A percentile compares a stretch with the other conserved stretches of the same genome.
Conservation (phyloP, 2,113 vertebrate genomes). For the Notechis scutatus region DNA sequence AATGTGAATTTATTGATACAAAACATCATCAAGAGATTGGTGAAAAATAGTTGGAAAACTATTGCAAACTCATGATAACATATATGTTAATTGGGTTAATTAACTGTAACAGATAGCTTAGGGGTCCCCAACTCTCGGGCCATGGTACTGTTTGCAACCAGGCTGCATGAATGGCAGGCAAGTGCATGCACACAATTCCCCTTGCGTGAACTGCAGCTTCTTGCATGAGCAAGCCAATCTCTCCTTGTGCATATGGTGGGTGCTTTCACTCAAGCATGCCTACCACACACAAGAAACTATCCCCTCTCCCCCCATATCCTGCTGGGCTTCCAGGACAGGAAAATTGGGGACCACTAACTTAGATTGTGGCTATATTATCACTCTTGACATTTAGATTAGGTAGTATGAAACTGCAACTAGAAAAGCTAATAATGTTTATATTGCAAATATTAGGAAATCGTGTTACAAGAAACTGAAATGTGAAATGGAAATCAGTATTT, state of each 20-base stretch:
- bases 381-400: background rate
- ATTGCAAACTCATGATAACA: background rate
- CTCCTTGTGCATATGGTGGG: too few relatives aligned
- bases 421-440: background rate
- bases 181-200: too few relatives aligned
- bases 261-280: too few relatives aligned
- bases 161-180: too few relatives aligned
- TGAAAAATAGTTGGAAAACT: background rate
- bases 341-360: too few relatives aligned
- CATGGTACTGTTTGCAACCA: too few relatives aligned
- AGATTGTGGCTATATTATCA: background rate
- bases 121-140: too few relatives aligned
- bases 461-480: background rate
- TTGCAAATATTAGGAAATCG: background rate
- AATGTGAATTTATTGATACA: background rate
- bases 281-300: too few relatives aligned
- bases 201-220: too few relatives aligned
- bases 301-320: too few relatives aligned
- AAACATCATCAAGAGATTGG: background rate
- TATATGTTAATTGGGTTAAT: background rate
- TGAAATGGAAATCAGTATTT: background rate
- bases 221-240: too few relatives aligned
- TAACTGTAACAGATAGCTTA: background rate
- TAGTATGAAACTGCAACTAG: background rate
- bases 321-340: too few relatives aligned